Base-by-base conservation (phyloP, 2,888 invertebrate species). In the Stictocephala bisonia region DNA sequence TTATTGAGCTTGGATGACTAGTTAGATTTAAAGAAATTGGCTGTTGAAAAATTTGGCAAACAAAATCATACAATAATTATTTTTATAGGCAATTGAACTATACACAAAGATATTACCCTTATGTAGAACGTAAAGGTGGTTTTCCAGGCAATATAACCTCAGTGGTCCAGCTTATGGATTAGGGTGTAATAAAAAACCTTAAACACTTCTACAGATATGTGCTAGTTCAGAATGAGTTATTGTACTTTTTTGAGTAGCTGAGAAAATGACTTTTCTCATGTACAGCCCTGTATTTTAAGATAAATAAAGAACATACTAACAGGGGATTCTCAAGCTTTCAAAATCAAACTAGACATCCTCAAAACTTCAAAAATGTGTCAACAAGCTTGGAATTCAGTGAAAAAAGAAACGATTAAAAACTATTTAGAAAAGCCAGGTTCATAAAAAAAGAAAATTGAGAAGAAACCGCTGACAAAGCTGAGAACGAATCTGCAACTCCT, bases 311-410 rank as follows among this genome's bases (percentile, higher is more conserved):
- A 44, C 18, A 44, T 44, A 15, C 44, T 53, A 13, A 24, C 20
- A 53, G 3, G 22, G 2, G 20, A 53, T 13, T 4, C 13, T n/a
- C 18, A 53, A 4, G 20, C 53, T 6, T 24, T 22, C 2, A 53
- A 3, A 24, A 24, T 53, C 11, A 53, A 53, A 53, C 11, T 53
- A 18, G 3, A 53, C 15, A 53, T 53, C 22, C 53, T 53, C 18
- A n/a, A 44, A 7, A 44, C 44, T 2, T 44, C 44, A 9, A n/a
- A 7, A 44, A 44, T 44, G 44, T 53, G 53, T 18, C 18, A 53
- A 24, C 53, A 53, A 53, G 73, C 13, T 69, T 76, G 26, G 73
- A 69, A 67, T n/a, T 35, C 67, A 24, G 70, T 68, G 31, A 29
- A 31, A 60, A 20, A 31, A 58, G 67, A 74, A 24, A 11, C 48